phyloP scores from a whole-genome alignment of 2,888 invertebrate genomes.

The Drosophila atroscutellata region DNA sequence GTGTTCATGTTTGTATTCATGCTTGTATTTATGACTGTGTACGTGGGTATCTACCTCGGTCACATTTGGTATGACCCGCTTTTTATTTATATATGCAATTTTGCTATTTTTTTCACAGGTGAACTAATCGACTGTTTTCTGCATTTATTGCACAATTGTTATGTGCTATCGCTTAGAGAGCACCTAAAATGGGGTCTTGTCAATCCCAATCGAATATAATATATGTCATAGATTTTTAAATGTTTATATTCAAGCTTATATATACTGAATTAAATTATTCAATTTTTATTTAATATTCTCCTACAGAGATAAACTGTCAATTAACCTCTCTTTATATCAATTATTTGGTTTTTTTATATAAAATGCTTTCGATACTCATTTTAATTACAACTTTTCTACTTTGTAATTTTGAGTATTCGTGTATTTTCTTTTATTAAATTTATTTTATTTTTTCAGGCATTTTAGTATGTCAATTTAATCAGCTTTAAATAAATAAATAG shows the following conservation, averaged over 20 bases:
- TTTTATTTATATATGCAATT: conserved; percentile 72
- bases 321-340: background rate
- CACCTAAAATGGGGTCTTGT: background rate
- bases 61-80: conserved; percentile 57
- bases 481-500: background rate
- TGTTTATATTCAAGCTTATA: background rate
- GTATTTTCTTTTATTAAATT: background rate
- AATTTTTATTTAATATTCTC: background rate
- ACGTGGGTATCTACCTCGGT: conserved; percentile 15
- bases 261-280: background rate
- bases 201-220: background rate
- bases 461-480: background rate
- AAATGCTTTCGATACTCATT: background rate
- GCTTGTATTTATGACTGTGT: background rate
- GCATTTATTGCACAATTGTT: conserved; percentile 46
- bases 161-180: background rate
- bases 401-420: background rate
- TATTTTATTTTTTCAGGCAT: background rate
- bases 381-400: background rate
- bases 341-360: background rate
- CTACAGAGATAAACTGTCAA: background rate
- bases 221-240: background rate
- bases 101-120: conserved; percentile 42
- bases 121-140: conserved; percentile 60
- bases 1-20: conserved; percentile 1